Percentiles rank a stretch among this genome's conserved stretches.
Conservation (phyloP, 2,113 vertebrate species). For the Alligator mississippiensis region DNA sequence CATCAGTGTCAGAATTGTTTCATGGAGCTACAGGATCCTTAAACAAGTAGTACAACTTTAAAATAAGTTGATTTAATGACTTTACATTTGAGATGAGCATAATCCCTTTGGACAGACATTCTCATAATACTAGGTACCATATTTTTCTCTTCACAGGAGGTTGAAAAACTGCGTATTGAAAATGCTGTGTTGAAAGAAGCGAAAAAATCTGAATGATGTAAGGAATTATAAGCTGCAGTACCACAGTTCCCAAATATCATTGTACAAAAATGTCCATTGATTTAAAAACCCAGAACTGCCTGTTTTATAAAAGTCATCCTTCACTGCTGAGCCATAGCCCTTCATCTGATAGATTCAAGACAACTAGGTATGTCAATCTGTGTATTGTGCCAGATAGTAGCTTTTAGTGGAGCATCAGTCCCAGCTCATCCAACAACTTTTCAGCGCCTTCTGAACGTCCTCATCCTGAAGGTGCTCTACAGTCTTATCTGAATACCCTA, state of each 20-base stretch:
- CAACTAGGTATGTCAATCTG: neutral
- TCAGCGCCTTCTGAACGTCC: neutral
- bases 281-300: neutral
- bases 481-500: neutral
- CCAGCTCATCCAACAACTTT: slow-evolving; percentile 3
- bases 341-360: neutral
- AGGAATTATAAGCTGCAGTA: slow-evolving; percentile 4
- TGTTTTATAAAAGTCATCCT: neutral
- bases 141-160: slow-evolving; percentile 78
- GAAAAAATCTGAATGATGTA: slow-evolving; percentile 59
- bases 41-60: neutral
- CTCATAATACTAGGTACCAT: neutral
- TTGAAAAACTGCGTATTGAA: slow-evolving; percentile 85
- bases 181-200: slow-evolving; percentile 78
- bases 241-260: neutral
- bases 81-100: neutral
- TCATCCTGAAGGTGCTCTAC: neutral
- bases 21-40: neutral
- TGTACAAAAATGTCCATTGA: neutral
- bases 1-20: neutral
- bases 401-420: neutral
- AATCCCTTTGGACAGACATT: neutral
- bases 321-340: neutral
- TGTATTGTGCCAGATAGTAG: neutral
- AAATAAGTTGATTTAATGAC: neutral